These are phyloP conservation scores for Xenopus petersii DNA, from an alignment of 2,797 vertebrate species.

Conservation along the genomic window DNA sequence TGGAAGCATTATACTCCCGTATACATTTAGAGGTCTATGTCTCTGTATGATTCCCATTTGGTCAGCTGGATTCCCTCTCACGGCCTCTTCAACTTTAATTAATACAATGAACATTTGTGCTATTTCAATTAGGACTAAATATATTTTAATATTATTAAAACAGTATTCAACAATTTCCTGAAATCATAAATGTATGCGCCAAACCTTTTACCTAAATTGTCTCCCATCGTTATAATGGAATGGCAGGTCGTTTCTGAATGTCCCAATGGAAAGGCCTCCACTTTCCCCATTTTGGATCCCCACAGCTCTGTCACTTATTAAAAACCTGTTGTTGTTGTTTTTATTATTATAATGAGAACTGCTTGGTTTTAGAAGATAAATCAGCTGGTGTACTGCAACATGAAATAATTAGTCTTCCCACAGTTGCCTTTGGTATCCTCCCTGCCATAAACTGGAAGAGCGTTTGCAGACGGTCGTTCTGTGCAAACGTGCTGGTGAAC, in stretches of 20 bases:
- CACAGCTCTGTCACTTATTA: constrained; percentile 59
- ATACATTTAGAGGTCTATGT: no score
- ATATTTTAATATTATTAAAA: no score
- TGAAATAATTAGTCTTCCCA: constrained; percentile 60
- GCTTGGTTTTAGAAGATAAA: not conserved
- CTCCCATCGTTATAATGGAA: constrained; percentile 80
- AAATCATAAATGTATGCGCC: not conserved
- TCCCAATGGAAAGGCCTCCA: constrained; percentile 81
- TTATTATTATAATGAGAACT: no score
- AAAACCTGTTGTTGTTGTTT: no score
- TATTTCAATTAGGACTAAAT: no score
- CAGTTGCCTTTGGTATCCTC: constrained; percentile 77
- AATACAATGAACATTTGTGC: no score
- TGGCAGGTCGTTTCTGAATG: constrained; percentile 65
- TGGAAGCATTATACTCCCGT: no score
- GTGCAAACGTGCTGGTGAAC: constrained; percentile 80
- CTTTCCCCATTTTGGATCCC: constrained; percentile 78
- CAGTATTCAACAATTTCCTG: not conserved
- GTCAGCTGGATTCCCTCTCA: no score
- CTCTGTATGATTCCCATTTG: no score
- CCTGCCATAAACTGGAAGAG: constrained; percentile 88
- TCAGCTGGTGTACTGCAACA: not conserved
- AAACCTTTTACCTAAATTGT: constrained; percentile 74
- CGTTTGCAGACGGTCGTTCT: constrained; percentile 84
- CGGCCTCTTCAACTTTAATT: no score